A percentile compares a stretch with the other conserved stretches of the same genome.
These are phyloP conservation scores for Zalophus californianus DNA, from an alignment of 2,797 vertebrate genomes.

Conservation along the genomic window DNA sequence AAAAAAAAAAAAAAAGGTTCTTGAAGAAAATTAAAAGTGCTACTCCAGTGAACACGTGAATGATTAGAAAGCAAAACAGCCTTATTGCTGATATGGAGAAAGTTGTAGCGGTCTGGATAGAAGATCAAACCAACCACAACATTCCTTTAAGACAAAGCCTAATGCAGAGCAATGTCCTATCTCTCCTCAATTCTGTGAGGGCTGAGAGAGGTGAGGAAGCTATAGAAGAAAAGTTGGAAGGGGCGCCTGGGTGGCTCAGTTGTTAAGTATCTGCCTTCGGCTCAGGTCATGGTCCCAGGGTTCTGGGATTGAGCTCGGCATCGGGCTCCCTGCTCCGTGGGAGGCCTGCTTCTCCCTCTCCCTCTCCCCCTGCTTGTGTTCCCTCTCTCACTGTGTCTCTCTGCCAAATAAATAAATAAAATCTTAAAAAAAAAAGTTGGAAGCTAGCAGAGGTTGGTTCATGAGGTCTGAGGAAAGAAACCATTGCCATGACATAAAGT, in stretches of 20 bases:
- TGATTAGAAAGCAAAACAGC: background rate
- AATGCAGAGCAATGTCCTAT: background rate
- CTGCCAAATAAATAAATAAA: too few species aligned
- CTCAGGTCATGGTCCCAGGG: too few species aligned
- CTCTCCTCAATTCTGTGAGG: background rate
- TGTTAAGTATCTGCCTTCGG: too few species aligned
- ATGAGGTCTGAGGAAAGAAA: background rate
- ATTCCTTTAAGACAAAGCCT: background rate
- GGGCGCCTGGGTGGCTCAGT: too few species aligned
- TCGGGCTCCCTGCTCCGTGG: too few species aligned
- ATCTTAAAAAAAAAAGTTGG: background rate
- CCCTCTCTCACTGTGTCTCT: too few species aligned
- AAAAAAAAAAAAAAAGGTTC: background rate
- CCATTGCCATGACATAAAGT: background rate
- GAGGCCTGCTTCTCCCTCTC: too few species aligned
- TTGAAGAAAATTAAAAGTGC: background rate
- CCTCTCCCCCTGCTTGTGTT: too few species aligned
- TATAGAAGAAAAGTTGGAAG: background rate
- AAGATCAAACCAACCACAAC: background rate
- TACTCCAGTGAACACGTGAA: background rate
- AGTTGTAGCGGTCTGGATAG: background rate
- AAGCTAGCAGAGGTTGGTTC: background rate
- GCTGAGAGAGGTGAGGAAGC: background rate
- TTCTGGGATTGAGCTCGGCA: too few species aligned
- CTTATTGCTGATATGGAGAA: background rate